Conservation (phyloP, 2,113 vertebrate species). For the Telmatochromis brachygnathus region DNA sequence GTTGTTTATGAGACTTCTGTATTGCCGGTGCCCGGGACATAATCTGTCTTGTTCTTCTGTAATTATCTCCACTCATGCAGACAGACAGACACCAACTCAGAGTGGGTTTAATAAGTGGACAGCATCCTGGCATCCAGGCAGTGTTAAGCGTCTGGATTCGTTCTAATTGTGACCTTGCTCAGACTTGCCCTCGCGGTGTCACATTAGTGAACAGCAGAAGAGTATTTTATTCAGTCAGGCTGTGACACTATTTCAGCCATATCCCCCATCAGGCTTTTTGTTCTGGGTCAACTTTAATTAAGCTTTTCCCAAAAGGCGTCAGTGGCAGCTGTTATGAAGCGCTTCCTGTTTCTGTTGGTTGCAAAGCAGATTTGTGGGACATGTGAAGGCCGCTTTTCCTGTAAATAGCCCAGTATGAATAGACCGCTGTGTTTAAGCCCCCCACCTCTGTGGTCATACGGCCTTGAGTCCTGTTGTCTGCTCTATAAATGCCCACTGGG, state of each 20-base stretch:
- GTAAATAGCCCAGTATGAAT: conserved; percentile 39
- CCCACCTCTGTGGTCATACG: conserved; percentile 26
- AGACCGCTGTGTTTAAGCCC: conserved; percentile 4
- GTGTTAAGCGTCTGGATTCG: background rate
- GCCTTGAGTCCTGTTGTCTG: conserved; percentile 47
- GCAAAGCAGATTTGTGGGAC: conserved; percentile 18
- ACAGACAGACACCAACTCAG: background rate
- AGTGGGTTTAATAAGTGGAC: conserved; percentile 39
- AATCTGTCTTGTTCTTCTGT: conserved; percentile 27
- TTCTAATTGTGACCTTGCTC: background rate
- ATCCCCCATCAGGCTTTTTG: conserved; percentile 1
- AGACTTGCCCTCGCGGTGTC: background rate
- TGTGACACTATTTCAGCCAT: conserved; percentile 15
- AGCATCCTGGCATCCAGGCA: background rate
- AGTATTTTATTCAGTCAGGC: background rate
- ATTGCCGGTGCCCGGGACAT: background rate
- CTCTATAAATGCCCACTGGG: conserved; percentile 22
- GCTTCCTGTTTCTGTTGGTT: conserved; percentile 42
- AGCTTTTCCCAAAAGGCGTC: background rate
- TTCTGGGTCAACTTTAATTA: conserved; percentile 45
- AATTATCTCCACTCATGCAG: conserved; percentile 42
- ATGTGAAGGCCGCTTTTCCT: conserved; percentile 33
- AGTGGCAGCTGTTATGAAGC: background rate
- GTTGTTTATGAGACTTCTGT: conserved; percentile 26
- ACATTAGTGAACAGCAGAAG: background rate